phyloP scores from a whole-genome alignment of 2,888 invertebrate genomes.

The Agriopis marginaria region DNA sequence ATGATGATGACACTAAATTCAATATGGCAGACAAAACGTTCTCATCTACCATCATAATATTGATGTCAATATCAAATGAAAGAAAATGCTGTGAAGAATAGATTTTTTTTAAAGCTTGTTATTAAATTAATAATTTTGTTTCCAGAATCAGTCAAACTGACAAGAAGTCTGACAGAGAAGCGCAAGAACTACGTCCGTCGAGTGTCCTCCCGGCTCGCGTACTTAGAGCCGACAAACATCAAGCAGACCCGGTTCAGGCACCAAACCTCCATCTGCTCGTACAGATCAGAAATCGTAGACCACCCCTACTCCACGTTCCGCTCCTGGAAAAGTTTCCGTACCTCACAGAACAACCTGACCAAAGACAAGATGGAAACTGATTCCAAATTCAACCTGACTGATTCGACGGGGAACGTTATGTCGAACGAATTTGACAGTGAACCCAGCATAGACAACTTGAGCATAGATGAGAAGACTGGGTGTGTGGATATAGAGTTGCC shows the following conservation, averaged over 20 bases:
- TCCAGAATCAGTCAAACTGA: conserved; percentile 82
- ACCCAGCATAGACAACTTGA: conserved; percentile 63
- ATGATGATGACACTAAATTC: no score
- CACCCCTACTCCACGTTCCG: conserved; percentile 78
- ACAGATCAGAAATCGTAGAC: conserved; percentile 69
- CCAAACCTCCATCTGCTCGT: conserved; percentile 77
- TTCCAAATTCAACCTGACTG: conserved; percentile 71
- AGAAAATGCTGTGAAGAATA: no score
- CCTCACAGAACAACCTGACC: conserved; percentile 70
- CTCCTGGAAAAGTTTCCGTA: conserved; percentile 80
- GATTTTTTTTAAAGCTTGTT: background rate
- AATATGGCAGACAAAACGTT: no score
- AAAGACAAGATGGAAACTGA: conserved; percentile 67
- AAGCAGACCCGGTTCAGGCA: conserved; percentile 65
- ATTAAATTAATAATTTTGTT: background rate
- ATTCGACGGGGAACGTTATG: conserved; percentile 66
- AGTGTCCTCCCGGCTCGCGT: conserved; percentile 86
- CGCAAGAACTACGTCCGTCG: conserved; percentile 89
- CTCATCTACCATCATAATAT: no score
- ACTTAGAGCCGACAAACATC: conserved; percentile 69
- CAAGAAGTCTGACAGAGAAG: conserved; percentile 86
- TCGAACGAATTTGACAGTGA: conserved; percentile 61
- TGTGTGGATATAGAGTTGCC: conserved; percentile 74
- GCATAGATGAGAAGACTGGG: conserved; percentile 77
- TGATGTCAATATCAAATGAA: no score